A percentile compares a stretch with the other conserved stretches of the same genome.
Conservation (phyloP, 2,888 invertebrate species). For the Gryllus longicercus region DNA sequence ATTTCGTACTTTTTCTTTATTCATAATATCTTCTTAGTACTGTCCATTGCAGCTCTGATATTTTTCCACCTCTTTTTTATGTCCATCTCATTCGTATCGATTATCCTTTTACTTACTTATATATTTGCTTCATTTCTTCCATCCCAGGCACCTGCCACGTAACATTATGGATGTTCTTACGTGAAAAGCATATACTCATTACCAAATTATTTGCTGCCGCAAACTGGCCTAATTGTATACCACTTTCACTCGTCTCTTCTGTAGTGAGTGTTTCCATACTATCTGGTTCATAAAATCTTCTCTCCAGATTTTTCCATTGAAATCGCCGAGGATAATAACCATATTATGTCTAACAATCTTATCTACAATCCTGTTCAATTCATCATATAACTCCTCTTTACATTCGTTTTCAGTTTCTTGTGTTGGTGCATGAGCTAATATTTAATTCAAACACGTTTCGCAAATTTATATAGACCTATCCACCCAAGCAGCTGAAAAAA, state of each 20-base stretch:
- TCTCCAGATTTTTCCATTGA: not conserved
- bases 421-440: not conserved
- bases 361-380: not conserved
- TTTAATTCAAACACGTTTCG: no score
- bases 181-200: not conserved
- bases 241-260: conserved; percentile 4
- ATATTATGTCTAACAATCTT: conserved; percentile 2
- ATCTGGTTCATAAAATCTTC: no score
- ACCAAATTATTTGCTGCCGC: not conserved
- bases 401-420: not conserved
- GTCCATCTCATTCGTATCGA: not conserved
- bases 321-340: not conserved
- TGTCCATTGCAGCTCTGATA: no score
- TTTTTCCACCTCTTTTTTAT: no score
- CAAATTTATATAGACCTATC: no score
- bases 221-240: not conserved
- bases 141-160: not conserved
- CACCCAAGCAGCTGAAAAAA: no score
- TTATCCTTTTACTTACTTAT: not conserved
- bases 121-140: not conserved
- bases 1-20: no score
- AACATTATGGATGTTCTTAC: not conserved
- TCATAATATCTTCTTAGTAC: not conserved
- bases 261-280: no score
- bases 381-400: not conserved